A percentile compares a stretch with the other conserved stretches of the same genome.
Evolutionary conservation across 2,113 vertebrate species (phyloP).

Genomic region (Thamnophis sirtalis): DNA sequence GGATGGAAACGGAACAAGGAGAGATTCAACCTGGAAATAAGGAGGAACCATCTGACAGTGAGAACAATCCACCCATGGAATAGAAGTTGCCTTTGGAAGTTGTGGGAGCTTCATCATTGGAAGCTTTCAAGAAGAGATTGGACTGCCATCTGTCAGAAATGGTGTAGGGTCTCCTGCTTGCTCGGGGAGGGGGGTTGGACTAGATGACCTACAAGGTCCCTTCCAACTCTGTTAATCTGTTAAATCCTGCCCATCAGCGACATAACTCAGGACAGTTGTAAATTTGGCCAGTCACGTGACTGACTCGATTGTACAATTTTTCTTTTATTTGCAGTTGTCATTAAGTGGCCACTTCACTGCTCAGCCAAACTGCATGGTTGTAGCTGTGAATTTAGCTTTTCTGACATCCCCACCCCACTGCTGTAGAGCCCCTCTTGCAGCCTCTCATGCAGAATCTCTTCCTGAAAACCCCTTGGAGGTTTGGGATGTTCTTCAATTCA

Average conservation of each 20-base stretch:
- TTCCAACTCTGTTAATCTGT: background rate
- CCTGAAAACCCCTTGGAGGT: background rate
- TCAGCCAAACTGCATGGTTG: background rate
- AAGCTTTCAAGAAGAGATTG: too few relatives aligned
- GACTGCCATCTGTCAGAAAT: too few relatives aligned
- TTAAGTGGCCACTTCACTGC: background rate
- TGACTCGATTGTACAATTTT: background rate
- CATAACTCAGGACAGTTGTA: background rate
- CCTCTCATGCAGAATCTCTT: background rate
- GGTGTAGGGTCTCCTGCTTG: too few relatives aligned
- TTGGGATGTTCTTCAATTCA: background rate
- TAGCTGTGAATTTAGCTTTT: background rate
- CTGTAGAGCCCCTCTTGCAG: background rate
- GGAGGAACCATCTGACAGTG: too few relatives aligned
- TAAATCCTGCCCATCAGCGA: too few relatives aligned
- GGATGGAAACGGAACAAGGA: too few relatives aligned
- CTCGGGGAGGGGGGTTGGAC: too few relatives aligned
- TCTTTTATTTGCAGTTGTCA: background rate
- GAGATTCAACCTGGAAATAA: too few relatives aligned
- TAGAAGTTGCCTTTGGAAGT: too few relatives aligned
- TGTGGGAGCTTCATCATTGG: too few relatives aligned
- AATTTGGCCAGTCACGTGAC: background rate
- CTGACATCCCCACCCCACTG: too few relatives aligned
- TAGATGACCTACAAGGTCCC: background rate
- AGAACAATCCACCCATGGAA: too few relatives aligned